Base-by-base conservation (phyloP, 2,113 vertebrate species). In the Channa maculata region DNA sequence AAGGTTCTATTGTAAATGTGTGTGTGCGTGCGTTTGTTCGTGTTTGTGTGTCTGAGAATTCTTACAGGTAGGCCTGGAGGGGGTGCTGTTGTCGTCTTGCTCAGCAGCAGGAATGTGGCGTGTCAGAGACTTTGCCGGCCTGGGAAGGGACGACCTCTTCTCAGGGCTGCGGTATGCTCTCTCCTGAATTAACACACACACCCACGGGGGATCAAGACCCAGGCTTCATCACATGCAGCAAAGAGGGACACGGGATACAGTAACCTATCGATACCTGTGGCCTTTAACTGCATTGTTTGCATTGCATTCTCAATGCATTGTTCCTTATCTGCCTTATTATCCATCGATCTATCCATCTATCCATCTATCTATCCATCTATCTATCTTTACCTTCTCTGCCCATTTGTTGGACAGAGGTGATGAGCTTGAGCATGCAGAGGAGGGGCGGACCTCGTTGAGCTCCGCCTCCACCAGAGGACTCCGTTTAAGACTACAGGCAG, bases 71-170 rank as follows among this genome's bases (percentile, higher is more conserved):
- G 96, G 96, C 87, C 96, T 93, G 86, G 94, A 90, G 55, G 92
- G 93, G 80, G 96, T 91, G 59, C 95, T 94, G 77, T 93, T 95
- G 72, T 97, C 96, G 1, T 97, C 96, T 33, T 94, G 92, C 38
- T 96, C 95, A 80, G 95, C 94, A 24, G 96, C 95, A 0, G 95
- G 96, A 63, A 96, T 91, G 71, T 97, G 96, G 86, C 96, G 94
- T 34, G 97, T 96, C 71, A 97, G 95, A 65, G 97, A 97, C 1
- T 96, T 97, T 61, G 96, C 97, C 9, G 97, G 97, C 90, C 96
- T 94, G 0, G 97, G 97, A 39, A 98, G 93, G 58, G 96, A 96
- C 2, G 96, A 97, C 75, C 96, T 96, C 81, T 98, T 98, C 89
- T 98, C 97, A 0, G 97, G 97, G 80, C 96, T 98, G 91, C 93